Evolutionary conservation across 2,113 vertebrate species (phyloP).

Genomic region (Sminthopsis crassicaudata): DNA sequence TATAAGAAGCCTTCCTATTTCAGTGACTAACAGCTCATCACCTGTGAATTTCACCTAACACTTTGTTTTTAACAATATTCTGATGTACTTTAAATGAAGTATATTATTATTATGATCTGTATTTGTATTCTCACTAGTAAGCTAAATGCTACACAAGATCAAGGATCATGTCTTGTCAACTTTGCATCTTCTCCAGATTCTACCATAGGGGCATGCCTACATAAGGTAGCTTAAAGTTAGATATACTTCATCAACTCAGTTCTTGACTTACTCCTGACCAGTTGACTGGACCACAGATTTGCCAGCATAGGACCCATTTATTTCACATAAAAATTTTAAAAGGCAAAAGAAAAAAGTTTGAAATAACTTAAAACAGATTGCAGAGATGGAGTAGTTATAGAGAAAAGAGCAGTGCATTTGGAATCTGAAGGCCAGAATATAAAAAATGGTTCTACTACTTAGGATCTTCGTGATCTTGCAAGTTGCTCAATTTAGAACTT

Average conservation of each 20-base stretch:
- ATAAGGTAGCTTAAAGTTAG: background rate
- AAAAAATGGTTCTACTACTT: background rate
- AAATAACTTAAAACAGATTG: background rate
- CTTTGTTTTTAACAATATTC: background rate
- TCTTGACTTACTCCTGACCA: background rate
- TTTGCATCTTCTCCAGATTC: background rate
- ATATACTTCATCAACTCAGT: background rate
- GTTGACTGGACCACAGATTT: background rate
- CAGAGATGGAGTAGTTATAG: background rate
- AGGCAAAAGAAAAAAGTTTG: background rate
- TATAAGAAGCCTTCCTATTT: background rate
- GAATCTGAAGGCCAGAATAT: background rate
- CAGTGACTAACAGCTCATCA: background rate
- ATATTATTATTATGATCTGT: background rate
- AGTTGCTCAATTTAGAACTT: background rate
- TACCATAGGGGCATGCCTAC: background rate
- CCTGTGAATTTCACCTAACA: background rate
- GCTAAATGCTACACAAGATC: background rate
- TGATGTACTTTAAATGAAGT: background rate
- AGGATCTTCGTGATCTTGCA: background rate
- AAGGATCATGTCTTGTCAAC: background rate
- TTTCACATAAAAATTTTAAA: background rate
- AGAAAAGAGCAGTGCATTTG: background rate
- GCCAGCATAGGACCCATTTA: background rate
- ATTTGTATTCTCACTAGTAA: background rate